Percentiles rank a stretch among this genome's conserved stretches.
Evolutionary conservation across 1,140 invertebrate species (phyloP).

Genomic region (Ectropis grisescens): DNA sequence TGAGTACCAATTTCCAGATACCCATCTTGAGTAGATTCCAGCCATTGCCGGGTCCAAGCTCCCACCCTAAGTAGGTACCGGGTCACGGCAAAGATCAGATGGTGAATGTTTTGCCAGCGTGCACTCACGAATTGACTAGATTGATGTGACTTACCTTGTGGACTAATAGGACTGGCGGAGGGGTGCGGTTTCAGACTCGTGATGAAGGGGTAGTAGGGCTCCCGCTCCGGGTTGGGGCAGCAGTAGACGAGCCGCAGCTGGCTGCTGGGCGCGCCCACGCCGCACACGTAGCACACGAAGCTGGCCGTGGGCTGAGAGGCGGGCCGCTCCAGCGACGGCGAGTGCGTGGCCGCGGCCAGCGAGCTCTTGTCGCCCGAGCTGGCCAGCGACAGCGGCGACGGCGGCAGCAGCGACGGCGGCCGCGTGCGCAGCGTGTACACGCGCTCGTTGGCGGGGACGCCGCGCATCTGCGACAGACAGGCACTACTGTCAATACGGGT

Average conservation of each 20-base stretch:
- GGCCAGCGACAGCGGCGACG: conserved; percentile 54
- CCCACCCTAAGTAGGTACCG: too few relatives aligned
- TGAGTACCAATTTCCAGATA: too few relatives aligned
- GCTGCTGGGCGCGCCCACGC: conserved; percentile 81
- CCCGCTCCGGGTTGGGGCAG: conserved; percentile 84
- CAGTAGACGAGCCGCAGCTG: conserved; percentile 86
- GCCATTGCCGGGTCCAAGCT: too few relatives aligned
- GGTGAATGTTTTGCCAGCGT: too few relatives aligned
- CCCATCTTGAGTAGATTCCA: too few relatives aligned
- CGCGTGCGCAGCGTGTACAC: conserved; percentile 85
- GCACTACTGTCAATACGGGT: neutral
- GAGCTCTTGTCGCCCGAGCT: conserved; percentile 53
- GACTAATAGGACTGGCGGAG: conserved; percentile 84
- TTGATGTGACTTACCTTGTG: conserved; percentile 39
- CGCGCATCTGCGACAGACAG: conserved; percentile 69
- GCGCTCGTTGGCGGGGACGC: conserved; percentile 81
- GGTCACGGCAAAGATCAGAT: too few relatives aligned
- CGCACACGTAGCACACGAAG: conserved; percentile 92
- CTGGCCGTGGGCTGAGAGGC: conserved; percentile 73
- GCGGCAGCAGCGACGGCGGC: conserved; percentile 70
- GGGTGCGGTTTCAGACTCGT: conserved; percentile 81
- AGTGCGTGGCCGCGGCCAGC: conserved; percentile 39
- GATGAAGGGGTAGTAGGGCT: conserved; percentile 91
- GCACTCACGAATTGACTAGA: too few relatives aligned
- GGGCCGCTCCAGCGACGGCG: conserved; percentile 42